These are phyloP conservation scores for Tachystola acroxantha DNA, from an alignment of 2,888 invertebrate species.

Conservation along the genomic window DNA sequence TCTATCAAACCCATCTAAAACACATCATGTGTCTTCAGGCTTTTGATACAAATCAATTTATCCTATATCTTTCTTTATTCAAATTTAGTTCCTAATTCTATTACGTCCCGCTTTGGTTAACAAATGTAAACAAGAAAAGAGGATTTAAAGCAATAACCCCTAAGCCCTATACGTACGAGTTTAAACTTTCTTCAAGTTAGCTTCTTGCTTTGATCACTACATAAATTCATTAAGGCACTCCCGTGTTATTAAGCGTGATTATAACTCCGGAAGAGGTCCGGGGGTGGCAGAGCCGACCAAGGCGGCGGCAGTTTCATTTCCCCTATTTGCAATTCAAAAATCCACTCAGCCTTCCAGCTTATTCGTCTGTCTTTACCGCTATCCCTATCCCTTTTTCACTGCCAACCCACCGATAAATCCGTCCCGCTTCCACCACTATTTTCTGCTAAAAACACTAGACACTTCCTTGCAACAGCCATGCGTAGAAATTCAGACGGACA, in stretches of 20 bases:
- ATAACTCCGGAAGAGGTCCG: conserved; percentile 56
- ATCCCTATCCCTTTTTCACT: conserved; percentile 35
- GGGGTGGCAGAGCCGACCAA: conserved; percentile 45
- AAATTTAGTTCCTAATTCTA: conserved; percentile 19
- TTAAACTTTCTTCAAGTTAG: conserved; percentile 36
- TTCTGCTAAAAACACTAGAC: conserved; percentile 50
- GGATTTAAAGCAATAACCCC: conserved; percentile 23
- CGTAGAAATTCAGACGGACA: conserved; percentile 52
- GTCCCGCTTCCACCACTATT: conserved; percentile 37
- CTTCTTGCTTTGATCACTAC: conserved; percentile 57
- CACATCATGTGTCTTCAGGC: too few relatives aligned
- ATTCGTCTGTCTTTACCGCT: conserved; percentile 31
- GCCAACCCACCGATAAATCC: conserved; percentile 21
- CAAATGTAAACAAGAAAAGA: conserved; percentile 28
- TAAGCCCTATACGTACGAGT: conserved; percentile 23
- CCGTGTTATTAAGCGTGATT: conserved; percentile 68
- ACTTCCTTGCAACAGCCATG: conserved; percentile 49
- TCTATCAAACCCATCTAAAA: too few relatives aligned
- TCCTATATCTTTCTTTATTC: too few relatives aligned
- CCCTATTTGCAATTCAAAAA: conserved; percentile 76
- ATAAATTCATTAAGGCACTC: conserved; percentile 69
- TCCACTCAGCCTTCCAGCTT: conserved; percentile 50
- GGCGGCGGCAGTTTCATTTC: conserved; percentile 63
- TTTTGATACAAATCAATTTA: too few relatives aligned
- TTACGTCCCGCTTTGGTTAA: conserved; percentile 27